Base-by-base conservation (phyloP, 1,140 invertebrate species). In the Nasonia vitripennis region DNA sequence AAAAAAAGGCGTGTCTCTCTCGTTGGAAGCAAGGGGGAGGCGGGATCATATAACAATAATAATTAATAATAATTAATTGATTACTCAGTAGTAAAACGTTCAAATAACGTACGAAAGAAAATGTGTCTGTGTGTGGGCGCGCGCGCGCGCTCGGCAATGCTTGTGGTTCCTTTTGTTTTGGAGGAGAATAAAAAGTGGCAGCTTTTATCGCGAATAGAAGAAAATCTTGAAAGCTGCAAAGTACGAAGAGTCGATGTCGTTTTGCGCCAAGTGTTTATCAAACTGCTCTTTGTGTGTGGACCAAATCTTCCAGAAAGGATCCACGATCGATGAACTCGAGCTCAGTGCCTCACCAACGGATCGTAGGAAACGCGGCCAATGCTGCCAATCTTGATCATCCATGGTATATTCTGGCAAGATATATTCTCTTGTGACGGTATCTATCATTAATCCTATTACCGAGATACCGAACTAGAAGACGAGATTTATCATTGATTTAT, bases 401-500 rank as follows among this genome's bases (percentile, higher is more conserved):
- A 37, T 88, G 78, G 9, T 3, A 6, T 37, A 37, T 37, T 37
- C 34, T 6, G 2, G 5, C 74, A 79, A 45, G 84, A 67, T 37
- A 3, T 88, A 91, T 17, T 92, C 81, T 79, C 4, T 37, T 37
- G 3, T 88, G 11, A 91, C 92, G 87, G 90, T 90, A 82, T 93
- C 91, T 23, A 94, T 77, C 87, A 93, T 89, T 27, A 90, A 88
- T 20, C 92, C 90, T 83, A 93, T 87, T 20, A 93, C 91, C 11
- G 93, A 93, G 73, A 93, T 90, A 27, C 93, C 93, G 86, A 93
- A 93, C 93, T 93, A 79, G 84, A 92, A 86, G 67, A 87, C 84
- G 27, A 9, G 55, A 75, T n/a, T 41, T 12, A 23, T 70, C 4
- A 23, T 78, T 62, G 17, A 62, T 20, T 62, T 62, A 62, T 4